phyloP scores from a whole-genome alignment of 2,113 vertebrate genomes.

The Peromyscus polionotus region DNA sequence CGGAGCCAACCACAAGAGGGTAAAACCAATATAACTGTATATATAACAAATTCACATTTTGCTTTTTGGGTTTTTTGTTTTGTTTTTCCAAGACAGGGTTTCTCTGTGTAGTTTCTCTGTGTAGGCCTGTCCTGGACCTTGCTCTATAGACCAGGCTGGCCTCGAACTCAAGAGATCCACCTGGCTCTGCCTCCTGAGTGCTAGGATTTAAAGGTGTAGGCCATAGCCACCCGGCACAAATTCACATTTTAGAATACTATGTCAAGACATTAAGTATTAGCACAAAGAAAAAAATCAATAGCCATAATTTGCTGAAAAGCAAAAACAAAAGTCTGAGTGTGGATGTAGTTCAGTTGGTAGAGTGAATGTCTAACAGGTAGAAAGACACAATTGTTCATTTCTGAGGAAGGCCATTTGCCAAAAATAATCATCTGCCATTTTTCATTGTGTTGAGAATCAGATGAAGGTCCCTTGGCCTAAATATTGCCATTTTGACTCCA shows the following conservation, averaged over 20 bases:
- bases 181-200: too few relatives aligned
- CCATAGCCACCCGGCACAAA: background rate
- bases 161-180: too few relatives aligned
- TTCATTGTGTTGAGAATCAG: constrained; percentile 15
- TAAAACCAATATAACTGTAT: background rate
- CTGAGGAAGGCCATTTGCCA: constrained; percentile 17
- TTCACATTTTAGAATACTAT: constrained; percentile 41
- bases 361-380: background rate
- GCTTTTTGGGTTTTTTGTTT: background rate
- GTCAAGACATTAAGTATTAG: background rate
- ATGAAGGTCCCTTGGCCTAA: background rate
- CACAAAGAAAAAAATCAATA: background rate
- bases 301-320: background rate
- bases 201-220: too few relatives aligned
- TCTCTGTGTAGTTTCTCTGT: too few relatives aligned
- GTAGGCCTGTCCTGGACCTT: too few relatives aligned
- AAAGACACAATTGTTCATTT: background rate
- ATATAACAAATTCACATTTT: constrained; percentile 16
- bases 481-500: too few relatives aligned
- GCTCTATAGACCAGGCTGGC: too few relatives aligned
- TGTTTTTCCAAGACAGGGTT: background rate
- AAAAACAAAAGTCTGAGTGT: background rate
- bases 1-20: constrained; percentile 1
- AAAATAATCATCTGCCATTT: constrained; percentile 20
- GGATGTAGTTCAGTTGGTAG: background rate